These are phyloP conservation scores for Aleiodes alternator DNA, from an alignment of 2,888 invertebrate species.

Conservation along the genomic window DNA sequence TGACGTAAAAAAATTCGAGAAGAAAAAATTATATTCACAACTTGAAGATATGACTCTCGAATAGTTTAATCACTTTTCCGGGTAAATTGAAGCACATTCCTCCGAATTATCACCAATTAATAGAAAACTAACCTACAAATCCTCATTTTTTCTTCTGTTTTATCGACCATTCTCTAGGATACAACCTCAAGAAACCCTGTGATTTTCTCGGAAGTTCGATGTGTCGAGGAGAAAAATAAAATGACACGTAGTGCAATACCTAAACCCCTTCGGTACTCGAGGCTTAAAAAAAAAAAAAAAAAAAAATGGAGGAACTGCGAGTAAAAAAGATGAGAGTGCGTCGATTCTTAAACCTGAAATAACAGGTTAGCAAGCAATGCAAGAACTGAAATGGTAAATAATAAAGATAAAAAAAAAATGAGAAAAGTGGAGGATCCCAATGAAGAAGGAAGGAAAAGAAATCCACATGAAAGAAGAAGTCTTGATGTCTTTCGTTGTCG, in stretches of 20 bases:
- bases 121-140: too few relatives aligned
- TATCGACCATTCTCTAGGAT: too few relatives aligned
- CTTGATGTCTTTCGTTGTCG: constrained; percentile 44
- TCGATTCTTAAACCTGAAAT: constrained; percentile 72
- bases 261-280: constrained; percentile 44
- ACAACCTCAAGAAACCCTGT: background rate
- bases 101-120: background rate
- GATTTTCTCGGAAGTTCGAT: constrained; percentile 36
- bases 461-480: constrained; percentile 24
- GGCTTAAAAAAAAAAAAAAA: constrained; percentile 62
- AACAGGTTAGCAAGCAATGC: constrained; percentile 68
- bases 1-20: too few relatives aligned
- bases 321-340: constrained; percentile 44
- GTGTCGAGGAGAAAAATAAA: constrained; percentile 13
- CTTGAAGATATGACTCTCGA: too few relatives aligned
- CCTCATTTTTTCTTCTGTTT: too few relatives aligned
- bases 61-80: too few relatives aligned
- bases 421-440: constrained; percentile 56
- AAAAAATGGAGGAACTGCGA: background rate
- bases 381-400: constrained; percentile 44
- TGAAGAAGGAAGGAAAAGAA: constrained; percentile 47
- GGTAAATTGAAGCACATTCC: too few relatives aligned
- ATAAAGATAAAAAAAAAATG: constrained; percentile 37
- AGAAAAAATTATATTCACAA: too few relatives aligned
- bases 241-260: constrained; percentile 31